Evolutionary conservation across 1,140 invertebrate genomes (phyloP).

Genomic region (Oncopodura yosiiana): DNA sequence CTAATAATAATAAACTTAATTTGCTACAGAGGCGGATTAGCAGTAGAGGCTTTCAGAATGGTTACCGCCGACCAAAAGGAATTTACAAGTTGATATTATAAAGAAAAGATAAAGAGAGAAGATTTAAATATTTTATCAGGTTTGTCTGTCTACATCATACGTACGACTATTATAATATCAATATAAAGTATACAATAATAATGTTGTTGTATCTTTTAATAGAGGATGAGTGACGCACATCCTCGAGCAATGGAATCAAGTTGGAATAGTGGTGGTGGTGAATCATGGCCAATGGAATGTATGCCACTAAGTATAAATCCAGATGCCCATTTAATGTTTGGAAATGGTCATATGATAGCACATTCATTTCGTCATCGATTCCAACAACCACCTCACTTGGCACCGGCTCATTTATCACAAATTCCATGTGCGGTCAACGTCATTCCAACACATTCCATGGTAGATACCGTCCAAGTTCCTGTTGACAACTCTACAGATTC

Average conservation of each 20-base stretch:
- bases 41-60: too few species aligned
- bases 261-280: conserved; percentile 10
- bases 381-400: conserved; percentile 1
- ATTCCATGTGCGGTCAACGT: not conserved
- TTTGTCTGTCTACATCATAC: too few species aligned
- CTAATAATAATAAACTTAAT: too few species aligned
- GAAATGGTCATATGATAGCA: not conserved
- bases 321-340: conserved; percentile 17
- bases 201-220: too few species aligned
- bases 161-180: too few species aligned
- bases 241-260: conserved; percentile 19
- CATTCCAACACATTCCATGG: not conserved
- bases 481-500: not conserved
- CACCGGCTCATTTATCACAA: conserved; percentile 4
- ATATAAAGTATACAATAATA: too few species aligned
- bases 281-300: conserved; percentile 16
- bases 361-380: conserved; percentile 14
- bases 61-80: too few species aligned
- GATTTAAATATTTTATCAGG: too few species aligned
- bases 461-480: not conserved
- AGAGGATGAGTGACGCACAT: conserved; percentile 22
- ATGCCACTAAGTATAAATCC: conserved; percentile 16
- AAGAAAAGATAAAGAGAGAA: too few species aligned
- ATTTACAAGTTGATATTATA: too few species aligned
- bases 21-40: too few species aligned